Evolutionary conservation across 2,797 vertebrate species (phyloP), one percentile per base, ranked within the genome.

Genomic region (Crenuchus spilurus): DNA sequence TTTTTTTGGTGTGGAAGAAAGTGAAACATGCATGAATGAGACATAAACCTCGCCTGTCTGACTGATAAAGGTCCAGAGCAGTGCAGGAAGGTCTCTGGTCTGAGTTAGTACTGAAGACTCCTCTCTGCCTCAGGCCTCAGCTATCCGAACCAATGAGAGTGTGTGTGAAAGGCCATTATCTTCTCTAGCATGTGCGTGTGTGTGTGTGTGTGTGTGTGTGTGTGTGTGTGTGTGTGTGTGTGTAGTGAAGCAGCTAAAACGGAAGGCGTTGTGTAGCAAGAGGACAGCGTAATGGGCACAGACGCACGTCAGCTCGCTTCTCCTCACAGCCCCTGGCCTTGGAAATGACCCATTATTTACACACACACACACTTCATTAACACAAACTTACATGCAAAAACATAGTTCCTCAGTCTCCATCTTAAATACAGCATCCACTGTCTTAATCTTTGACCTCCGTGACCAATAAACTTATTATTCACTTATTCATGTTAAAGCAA

Each of bases 231-330:
- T 70, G 49, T 26, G 55, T 74, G 64, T 57, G 49, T 51, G 84
- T 80, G 84, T 80, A 77, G 70, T 79, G 77, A 49, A 84, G 84
- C 80, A 72, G 57, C 75, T 70, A 85, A 82, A 81, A 62, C 26
- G 2, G 57, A 70, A 54, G 57, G 58, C 37, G 14, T 54, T 77
- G 87, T 89, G 89, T 86, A 85, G 7, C 70, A 26, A 79, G 20
- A 75, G 46, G 57, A 30, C 49, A 44, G 74, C 2, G 69, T 91
- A 93, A 93, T 92, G 88, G 86, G 80, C 83, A 48, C 83, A 83
- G 90, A 91, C 90, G 89, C 88, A 89, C 91, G 90, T 92, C 91
- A 92, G 85, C 79, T 88, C 77, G 80, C 80, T 88, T 78, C 85
- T 75, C 71, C 86, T 91, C 89, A 92, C 11, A 64, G 60, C 52